Evolutionary conservation across 2,797 vertebrate species (phyloP).

Genomic region (Carapus acus): DNA sequence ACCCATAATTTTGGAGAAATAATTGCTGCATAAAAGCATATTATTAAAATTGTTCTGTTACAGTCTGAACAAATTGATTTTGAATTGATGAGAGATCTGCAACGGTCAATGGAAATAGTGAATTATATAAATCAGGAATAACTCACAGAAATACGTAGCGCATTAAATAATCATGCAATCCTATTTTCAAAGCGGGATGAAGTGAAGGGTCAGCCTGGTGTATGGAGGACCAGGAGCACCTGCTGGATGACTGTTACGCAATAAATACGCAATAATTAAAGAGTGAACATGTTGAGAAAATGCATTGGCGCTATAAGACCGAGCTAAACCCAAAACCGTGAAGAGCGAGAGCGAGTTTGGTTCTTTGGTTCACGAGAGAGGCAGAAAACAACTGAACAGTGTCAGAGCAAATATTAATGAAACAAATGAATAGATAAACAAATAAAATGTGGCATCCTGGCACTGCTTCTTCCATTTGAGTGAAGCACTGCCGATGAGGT

Average conservation of each 20-base stretch:
- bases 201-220: conserved; percentile 35
- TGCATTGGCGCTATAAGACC: conserved; percentile 14
- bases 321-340: conserved; percentile 27
- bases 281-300: conserved; percentile 30
- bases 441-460: no score
- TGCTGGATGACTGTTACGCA: conserved; percentile 46
- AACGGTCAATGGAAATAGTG: no score
- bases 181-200: conserved; percentile 39
- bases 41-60: no score
- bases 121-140: conserved; percentile 23
- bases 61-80: no score
- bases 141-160: conserved; percentile 50
- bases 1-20: no score
- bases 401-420: conserved; percentile 12
- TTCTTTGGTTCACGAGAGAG: conserved; percentile 46
- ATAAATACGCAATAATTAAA: conserved; percentile 24
- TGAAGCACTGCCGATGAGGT: no score
- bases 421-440: background rate
- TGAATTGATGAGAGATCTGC: no score
- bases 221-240: conserved; percentile 8
- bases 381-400: conserved; percentile 27
- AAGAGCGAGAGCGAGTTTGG: conserved; percentile 43
- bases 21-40: no score
- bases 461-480: no score
- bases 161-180: conserved; percentile 61